Conservation (phyloP, 2,113 vertebrate genomes). For the Ptilonorhynchus violaceus region DNA sequence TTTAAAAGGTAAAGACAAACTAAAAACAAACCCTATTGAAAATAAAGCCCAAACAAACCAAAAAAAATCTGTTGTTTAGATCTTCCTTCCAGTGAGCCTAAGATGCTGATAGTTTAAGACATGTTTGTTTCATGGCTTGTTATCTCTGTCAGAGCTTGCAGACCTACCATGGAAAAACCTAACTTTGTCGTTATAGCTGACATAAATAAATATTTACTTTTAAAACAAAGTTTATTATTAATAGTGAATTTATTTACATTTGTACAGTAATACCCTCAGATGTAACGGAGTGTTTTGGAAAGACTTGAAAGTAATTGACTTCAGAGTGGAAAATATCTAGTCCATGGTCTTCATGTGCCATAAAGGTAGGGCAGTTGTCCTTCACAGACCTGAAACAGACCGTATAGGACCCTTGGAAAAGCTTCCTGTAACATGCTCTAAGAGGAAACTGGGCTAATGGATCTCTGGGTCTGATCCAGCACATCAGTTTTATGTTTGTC, state of each 20-base stretch:
- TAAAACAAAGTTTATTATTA: background rate
- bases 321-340: background rate
- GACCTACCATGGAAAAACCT: background rate
- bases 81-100: background rate
- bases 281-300: background rate
- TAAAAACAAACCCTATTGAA: rapidly evolving
- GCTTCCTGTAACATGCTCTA: background rate
- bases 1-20: conserved; percentile 88
- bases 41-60: background rate
- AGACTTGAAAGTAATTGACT: background rate
- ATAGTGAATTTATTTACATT: conserved; percentile 12
- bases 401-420: background rate
- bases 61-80: background rate
- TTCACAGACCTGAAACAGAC: background rate
- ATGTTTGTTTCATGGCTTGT: background rate
- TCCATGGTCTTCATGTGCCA: background rate
- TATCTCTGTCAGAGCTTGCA: background rate
- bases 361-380: background rate
- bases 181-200: background rate
- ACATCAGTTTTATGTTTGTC: background rate
- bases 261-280: background rate
- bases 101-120: background rate
- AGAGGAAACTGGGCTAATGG: conserved; percentile 33
- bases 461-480: conserved; percentile 27
- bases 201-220: conserved; percentile 14